Percentiles rank a stretch among this genome's conserved stretches.
Evolutionary conservation across 2,797 vertebrate genomes (phyloP).

Genomic region (Ctenopoma multispine): DNA sequence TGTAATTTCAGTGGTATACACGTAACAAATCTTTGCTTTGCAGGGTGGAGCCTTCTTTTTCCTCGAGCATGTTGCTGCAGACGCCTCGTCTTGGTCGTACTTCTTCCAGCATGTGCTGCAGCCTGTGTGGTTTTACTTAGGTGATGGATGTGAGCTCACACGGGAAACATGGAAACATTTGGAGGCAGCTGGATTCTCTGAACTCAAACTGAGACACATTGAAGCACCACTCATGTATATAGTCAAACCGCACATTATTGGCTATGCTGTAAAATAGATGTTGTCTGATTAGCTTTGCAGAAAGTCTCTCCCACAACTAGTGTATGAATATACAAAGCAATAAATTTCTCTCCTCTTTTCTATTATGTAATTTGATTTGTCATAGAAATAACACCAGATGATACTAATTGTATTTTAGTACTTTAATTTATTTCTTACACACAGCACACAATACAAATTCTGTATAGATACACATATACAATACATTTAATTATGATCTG

Average conservation of each 20-base stretch:
- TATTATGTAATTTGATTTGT: too few species aligned
- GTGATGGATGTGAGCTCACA: slow-evolving; percentile 83
- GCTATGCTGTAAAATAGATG: slow-evolving; percentile 87
- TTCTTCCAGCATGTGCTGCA: slow-evolving; percentile 87
- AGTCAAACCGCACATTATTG: slow-evolving; percentile 82
- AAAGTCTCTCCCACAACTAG: neutral
- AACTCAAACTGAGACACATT: slow-evolving; percentile 83
- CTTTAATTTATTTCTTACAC: too few species aligned
- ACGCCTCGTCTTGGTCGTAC: slow-evolving; percentile 78
- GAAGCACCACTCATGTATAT: slow-evolving; percentile 64
- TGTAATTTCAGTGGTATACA: neutral
- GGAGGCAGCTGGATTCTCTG: slow-evolving; percentile 85
- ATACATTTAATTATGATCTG: too few species aligned
- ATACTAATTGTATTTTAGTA: too few species aligned
- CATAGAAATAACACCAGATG: too few species aligned
- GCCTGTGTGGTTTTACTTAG: slow-evolving; percentile 86
- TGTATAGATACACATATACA: too few species aligned
- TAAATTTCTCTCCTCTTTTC: neutral
- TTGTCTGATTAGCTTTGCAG: neutral
- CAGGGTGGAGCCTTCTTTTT: slow-evolving; percentile 86
- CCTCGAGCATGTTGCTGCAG: slow-evolving; percentile 82
- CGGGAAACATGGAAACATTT: slow-evolving; percentile 87
- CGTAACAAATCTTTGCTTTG: slow-evolving; percentile 9
- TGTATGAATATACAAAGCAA: slow-evolving; percentile 20
- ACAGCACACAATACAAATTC: too few species aligned